Conservation (phyloP, 2,888 invertebrate species). For the Sarcophaga rosellei region DNA sequence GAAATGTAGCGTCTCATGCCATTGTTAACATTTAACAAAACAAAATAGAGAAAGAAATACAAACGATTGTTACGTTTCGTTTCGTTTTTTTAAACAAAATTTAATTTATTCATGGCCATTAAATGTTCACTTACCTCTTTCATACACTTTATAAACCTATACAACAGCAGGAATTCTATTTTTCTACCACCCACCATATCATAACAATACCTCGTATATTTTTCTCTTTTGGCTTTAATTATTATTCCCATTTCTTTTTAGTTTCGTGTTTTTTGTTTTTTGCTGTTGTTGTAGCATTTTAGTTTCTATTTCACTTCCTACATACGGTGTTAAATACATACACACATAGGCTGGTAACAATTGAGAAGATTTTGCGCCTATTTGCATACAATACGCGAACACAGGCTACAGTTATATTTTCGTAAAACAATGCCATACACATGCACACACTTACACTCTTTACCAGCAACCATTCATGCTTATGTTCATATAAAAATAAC, state of each 20-base stretch:
- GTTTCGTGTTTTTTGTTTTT: neutral
- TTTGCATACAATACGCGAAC: constrained; percentile 4
- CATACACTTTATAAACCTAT: constrained; percentile 1
- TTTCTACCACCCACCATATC: neutral
- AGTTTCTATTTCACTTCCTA: constrained; percentile 39
- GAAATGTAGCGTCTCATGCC: neutral
- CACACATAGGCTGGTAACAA: constrained; percentile 10
- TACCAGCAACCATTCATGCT: neutral
- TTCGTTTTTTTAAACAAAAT: constrained; percentile 18
- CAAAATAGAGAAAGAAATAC: neutral
- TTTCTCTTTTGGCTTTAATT: neutral
- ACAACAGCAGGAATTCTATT: neutral
- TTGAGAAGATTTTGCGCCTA: constrained; percentile 19
- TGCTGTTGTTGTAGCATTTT: constrained; percentile 4
- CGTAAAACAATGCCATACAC: neutral
- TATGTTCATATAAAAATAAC: neutral
- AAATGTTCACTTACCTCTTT: constrained; percentile 59
- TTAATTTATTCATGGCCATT: constrained; percentile 54
- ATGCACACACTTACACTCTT: neutral
- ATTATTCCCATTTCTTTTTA: neutral
- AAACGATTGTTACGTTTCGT: constrained; percentile 1
- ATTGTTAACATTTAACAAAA: constrained; percentile 15
- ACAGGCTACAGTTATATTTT: constrained; percentile 26
- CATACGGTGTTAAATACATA: constrained; percentile 1
- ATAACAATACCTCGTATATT: neutral